These are phyloP conservation scores for Gymnothorax javanicus DNA, from an alignment of 2,797 vertebrate species.

Conservation along the genomic window DNA sequence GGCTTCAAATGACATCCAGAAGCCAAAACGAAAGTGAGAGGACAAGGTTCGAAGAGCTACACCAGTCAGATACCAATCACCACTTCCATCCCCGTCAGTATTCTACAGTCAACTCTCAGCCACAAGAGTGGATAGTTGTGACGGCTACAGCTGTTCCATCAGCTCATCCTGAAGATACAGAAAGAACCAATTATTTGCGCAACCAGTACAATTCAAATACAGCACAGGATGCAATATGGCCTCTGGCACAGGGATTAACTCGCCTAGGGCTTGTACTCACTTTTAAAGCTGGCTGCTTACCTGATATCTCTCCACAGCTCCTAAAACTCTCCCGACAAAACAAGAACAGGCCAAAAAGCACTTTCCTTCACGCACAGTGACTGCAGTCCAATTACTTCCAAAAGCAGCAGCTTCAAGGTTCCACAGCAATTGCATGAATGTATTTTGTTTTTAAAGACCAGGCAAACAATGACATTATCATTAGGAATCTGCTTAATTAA, in stretches of 20 bases:
- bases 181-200: neutral
- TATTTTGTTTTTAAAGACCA: neutral
- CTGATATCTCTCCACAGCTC: neutral
- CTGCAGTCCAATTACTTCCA: neutral
- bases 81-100: neutral
- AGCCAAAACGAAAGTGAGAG: neutral
- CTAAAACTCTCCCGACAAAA: neutral
- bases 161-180: neutral
- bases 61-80: neutral
- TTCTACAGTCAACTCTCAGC: neutral
- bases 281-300: neutral
- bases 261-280: neutral
- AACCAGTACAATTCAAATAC: neutral
- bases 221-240: neutral
- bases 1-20: neutral
- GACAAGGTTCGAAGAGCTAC: neutral
- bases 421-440: neutral
- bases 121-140: neutral
- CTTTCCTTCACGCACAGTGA: neutral
- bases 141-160: neutral
- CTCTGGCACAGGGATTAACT: neutral
- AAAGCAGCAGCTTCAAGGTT: neutral
- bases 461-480: neutral
- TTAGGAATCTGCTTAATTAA: conserved; percentile 3
- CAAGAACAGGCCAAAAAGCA: neutral